Evolutionary conservation across 2,888 invertebrate genomes (phyloP).

Genomic region (Ormyrus thymus): DNA sequence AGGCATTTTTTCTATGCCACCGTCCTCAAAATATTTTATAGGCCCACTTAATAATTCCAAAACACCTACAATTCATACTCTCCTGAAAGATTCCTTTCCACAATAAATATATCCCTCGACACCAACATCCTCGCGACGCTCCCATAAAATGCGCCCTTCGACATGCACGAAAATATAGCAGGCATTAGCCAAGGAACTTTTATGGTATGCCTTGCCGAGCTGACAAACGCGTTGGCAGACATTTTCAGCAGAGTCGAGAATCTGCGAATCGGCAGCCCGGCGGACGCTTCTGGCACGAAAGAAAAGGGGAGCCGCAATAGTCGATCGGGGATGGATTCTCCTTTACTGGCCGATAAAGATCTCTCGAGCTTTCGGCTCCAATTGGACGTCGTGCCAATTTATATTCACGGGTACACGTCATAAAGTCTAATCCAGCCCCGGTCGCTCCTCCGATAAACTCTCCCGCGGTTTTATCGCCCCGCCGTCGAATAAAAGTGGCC

Average conservation of each 20-base stretch:
- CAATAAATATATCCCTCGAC: neutral
- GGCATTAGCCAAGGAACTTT: neutral
- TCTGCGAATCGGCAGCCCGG: slow-evolving; percentile 21
- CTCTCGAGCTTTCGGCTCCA: slow-evolving; percentile 49
- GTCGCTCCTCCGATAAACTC: slow-evolving; percentile 58
- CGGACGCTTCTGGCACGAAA: neutral
- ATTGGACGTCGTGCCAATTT: slow-evolving; percentile 46
- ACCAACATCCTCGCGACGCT: neutral
- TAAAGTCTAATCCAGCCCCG: slow-evolving; percentile 60
- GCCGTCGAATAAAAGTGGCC: slow-evolving; percentile 37
- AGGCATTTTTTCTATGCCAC: too few species aligned
- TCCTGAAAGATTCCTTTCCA: too few species aligned
- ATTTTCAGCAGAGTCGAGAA: neutral
- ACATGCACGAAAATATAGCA: neutral
- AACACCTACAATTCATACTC: neutral
- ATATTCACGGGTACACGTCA: slow-evolving; percentile 54
- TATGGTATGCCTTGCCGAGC: neutral
- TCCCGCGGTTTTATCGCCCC: slow-evolving; percentile 56
- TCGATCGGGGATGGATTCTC: slow-evolving; percentile 40
- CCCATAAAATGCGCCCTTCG: slow-evolving; percentile 3
- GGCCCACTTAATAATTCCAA: too few species aligned
- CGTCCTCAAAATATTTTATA: too few species aligned
- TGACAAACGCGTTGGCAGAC: neutral
- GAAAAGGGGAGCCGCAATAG: slow-evolving; percentile 9
- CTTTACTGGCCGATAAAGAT: slow-evolving; percentile 62